Percentiles rank a stretch among this genome's conserved stretches.
Evolutionary conservation across 2,888 invertebrate genomes (phyloP).

Genomic region (Leucoptera coffeella): DNA sequence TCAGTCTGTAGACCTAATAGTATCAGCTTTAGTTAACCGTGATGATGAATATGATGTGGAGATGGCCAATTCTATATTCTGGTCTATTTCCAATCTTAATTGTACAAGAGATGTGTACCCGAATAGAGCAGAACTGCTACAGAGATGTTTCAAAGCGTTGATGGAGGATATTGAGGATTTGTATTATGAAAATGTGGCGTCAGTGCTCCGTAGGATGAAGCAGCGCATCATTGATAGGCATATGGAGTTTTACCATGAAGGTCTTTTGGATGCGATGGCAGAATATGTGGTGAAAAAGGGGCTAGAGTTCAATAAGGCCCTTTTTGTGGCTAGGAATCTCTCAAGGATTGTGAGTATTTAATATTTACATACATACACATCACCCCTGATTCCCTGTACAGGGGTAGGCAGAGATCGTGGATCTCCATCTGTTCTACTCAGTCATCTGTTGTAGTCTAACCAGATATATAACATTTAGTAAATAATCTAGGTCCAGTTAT

Average conservation of each 20-base stretch:
- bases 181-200: constrained; percentile 39
- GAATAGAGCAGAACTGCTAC: constrained; percentile 40
- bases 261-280: constrained; percentile 50
- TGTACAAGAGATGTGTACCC: constrained; percentile 24
- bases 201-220: constrained; percentile 39
- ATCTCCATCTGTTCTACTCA: background rate
- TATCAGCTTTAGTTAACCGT: constrained; percentile 39
- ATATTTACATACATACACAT: too few species aligned
- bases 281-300: constrained; percentile 43
- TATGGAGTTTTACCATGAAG: constrained; percentile 55
- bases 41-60: constrained; percentile 31
- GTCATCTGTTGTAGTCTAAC: too few species aligned
- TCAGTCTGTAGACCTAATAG: constrained; percentile 42
- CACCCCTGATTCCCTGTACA: too few species aligned
- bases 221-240: constrained; percentile 32
- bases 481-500: too few species aligned
- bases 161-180: constrained; percentile 30
- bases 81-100: constrained; percentile 48
- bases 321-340: constrained; percentile 44
- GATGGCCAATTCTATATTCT: constrained; percentile 45
- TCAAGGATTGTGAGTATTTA: constrained; percentile 48
- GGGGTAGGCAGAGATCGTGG: too few species aligned
- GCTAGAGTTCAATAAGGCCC: constrained; percentile 37
- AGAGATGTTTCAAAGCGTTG: constrained; percentile 41
- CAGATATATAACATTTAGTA: too few species aligned